These are phyloP conservation scores for Scomber colias DNA, from an alignment of 2,113 vertebrate species.

Conservation along the genomic window DNA sequence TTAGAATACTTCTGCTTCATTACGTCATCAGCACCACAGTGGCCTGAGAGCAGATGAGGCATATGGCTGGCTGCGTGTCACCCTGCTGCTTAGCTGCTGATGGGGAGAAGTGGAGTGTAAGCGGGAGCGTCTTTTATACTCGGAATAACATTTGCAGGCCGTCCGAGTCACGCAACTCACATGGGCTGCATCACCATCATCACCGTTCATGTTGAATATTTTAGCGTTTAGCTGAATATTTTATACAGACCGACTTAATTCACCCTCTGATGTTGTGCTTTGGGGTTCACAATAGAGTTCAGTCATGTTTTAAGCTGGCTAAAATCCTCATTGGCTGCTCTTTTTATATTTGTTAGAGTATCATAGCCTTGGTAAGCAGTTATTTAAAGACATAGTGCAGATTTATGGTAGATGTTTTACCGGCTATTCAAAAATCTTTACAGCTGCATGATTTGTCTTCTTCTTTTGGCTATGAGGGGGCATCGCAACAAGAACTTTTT, in stretches of 20 bases:
- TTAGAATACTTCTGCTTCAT: background rate
- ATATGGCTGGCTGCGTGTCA: slow-evolving; percentile 5
- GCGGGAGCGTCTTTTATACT: slow-evolving; percentile 18
- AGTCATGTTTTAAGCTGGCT: background rate
- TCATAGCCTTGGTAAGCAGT: too few species aligned
- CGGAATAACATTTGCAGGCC: slow-evolving; percentile 11
- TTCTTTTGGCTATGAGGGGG: too few species aligned
- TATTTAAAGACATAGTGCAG: too few species aligned
- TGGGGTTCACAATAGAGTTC: background rate
- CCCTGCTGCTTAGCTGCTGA: slow-evolving; percentile 7
- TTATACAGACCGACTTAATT: slow-evolving; percentile 10
- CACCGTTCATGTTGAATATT: slow-evolving; percentile 16
- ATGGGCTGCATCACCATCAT: background rate
- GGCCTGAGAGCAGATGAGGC: slow-evolving; percentile 22
- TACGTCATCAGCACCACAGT: background rate
- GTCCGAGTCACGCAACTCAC: slow-evolving; percentile 1
- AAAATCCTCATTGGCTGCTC: background rate
- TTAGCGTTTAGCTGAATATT: slow-evolving; percentile 35
- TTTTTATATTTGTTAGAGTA: too few species aligned
- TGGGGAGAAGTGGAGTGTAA: slow-evolving; percentile 32
- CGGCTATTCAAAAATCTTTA: too few species aligned
- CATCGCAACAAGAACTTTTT: too few species aligned
- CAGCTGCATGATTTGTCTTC: too few species aligned
- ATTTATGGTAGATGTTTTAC: too few species aligned
- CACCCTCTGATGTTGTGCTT: slow-evolving; percentile 5